Evolutionary conservation across 35 echinoderm and acorn worm genomes (phyloP), one percentile per base, ranked within the genome.

Genomic region (Heliocidaris tuberculata): DNA sequence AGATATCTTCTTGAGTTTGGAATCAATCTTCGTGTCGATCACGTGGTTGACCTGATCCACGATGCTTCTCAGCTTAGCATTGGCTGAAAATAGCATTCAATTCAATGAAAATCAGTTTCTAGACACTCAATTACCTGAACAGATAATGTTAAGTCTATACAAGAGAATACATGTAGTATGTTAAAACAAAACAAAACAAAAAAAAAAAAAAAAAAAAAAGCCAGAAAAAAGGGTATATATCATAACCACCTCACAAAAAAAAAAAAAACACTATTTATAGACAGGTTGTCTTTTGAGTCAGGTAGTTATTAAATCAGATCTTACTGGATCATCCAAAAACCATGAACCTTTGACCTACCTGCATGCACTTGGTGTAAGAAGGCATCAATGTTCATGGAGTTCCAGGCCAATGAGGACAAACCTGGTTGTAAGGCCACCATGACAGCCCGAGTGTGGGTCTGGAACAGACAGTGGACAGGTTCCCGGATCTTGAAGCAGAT

Each of bases 351-450:
- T 47, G 87, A 89, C 87, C 87, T 90, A 99, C 98, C 98, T 96
- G 98, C 86, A 86, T 97, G 97, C 5, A 97, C 96, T 78, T 99
- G 98, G 93, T 99, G 98, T 27, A 99, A 86, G 94, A 99, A 99
- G 27, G 98, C 98, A 96, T 99, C 98, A 78, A 99, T 99, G 32
- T 99, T 99, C 98, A 99, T 99, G 29, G 98, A 97, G 85, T 97
- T 99, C 98, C 98, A 97, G 2, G 98, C 98, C 30, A 99, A 93
- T 2, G 98, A 96, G 19, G 95, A 96, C 31, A 99, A 86, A n/a
- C 98, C 97, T 6, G 97, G 98, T 78, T 97, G 98, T 21, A 99
- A 59, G 56, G 98, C 94, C 94, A 96, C 95, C 35, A 94, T 94
- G 16, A 99, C 98, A 49, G 93, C 91, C 15, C 88, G 88, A 60